Conservation (phyloP, 1,140 invertebrate genomes). For the Drosophila guanche region DNA sequence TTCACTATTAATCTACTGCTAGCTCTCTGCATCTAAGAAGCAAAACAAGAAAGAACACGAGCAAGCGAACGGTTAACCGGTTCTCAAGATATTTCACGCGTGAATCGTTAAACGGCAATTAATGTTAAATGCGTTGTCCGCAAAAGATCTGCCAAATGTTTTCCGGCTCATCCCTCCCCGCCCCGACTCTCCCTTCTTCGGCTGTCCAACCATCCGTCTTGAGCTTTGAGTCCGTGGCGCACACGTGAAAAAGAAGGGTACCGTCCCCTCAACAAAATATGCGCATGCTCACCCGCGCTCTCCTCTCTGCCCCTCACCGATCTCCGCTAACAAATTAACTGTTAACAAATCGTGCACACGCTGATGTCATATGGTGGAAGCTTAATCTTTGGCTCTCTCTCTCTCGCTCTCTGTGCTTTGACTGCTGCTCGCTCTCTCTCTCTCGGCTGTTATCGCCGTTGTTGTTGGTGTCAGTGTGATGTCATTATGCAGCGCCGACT, state of each 20-base stretch:
- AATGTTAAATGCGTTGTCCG: slow-evolving; percentile 63
- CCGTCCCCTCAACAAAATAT: slow-evolving; percentile 1
- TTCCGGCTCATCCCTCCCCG: not conserved
- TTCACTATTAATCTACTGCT: not conserved
- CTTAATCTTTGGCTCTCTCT: slow-evolving; percentile 23
- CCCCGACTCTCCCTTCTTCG: not conserved
- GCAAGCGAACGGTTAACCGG: slow-evolving; percentile 75
- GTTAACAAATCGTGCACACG: slow-evolving; percentile 81
- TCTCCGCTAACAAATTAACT: slow-evolving; percentile 63
- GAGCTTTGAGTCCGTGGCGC: not conserved
- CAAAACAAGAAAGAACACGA: slow-evolving; percentile 25
- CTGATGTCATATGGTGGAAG: slow-evolving; percentile 70
- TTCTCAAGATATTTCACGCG: slow-evolving; percentile 79
- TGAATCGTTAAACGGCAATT: slow-evolving; percentile 75
- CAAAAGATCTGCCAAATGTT: slow-evolving; percentile 28
- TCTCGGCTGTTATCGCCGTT: slow-evolving; percentile 18
- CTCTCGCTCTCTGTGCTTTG: not conserved
- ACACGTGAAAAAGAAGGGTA: slow-evolving; percentile 18
- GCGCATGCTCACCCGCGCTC: slow-evolving; percentile 8
- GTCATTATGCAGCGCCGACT: slow-evolving; percentile 47
- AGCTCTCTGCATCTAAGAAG: slow-evolving; percentile 18
- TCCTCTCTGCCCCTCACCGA: slow-evolving; percentile 12
- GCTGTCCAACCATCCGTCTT: slow-evolving; percentile 6
- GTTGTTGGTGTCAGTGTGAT: slow-evolving; percentile 38
- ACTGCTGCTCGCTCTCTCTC: not conserved